Conservation (phyloP, 2,797 vertebrate species). For the Vireo griseus region DNA sequence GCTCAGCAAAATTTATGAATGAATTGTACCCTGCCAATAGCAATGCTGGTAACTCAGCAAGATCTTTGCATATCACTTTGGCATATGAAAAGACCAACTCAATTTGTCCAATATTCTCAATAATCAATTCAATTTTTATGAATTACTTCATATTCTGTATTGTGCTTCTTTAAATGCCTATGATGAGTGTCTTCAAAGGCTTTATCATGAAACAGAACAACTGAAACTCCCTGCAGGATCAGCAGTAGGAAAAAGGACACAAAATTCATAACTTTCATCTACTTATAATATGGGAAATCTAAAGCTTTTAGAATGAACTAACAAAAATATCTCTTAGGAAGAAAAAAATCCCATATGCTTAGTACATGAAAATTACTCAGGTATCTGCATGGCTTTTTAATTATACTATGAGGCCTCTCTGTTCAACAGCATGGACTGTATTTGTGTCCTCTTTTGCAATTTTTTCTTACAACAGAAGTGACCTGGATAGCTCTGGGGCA, state of each 20-base stretch:
- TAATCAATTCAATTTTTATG: background rate
- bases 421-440: background rate
- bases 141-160: background rate
- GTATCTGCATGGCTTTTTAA: background rate
- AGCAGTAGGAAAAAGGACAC: background rate
- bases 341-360: fast-evolving
- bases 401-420: background rate
- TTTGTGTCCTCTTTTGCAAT: background rate
- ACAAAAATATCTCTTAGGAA: background rate
- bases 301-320: background rate
- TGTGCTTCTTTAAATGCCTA: background rate
- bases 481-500: background rate
- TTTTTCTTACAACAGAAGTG: background rate
- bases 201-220: background rate
- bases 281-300: background rate
- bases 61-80: background rate
- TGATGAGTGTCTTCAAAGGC: background rate
- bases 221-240: background rate
- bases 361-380: background rate
- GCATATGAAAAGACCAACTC: background rate
- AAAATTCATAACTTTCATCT: background rate
- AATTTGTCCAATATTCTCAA: background rate
- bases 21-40: background rate
- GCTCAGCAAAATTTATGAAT: background rate
- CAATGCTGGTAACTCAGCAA: background rate